Base-by-base conservation (phyloP, 2,888 invertebrate genomes). In the Hyposoter dolosus region DNA sequence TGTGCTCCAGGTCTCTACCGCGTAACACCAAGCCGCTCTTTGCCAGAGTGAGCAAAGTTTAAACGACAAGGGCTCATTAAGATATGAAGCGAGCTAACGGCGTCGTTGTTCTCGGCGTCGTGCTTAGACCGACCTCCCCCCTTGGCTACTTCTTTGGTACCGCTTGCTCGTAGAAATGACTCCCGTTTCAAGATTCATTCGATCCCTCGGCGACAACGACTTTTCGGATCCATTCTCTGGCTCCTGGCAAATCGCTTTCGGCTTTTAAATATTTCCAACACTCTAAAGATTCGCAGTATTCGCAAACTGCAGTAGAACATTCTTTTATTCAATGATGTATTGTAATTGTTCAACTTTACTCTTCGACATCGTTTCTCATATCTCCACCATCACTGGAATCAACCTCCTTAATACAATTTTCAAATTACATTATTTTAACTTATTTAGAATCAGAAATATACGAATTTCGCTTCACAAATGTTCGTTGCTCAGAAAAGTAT, bases 61-160 rank as follows among this genome's bases (percentile, higher is more conserved):
- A 90, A 90, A 88, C 90, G 90, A 90, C 90, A 88, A 90, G 88
- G 87, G 88, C 90, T 90, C 88, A 89, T 90, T 90, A 90, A 90
- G 90, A 90, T 90, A 90, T 87, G 90, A 90, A 89, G 87, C 89
- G 87, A 85, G 87, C 88, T 87, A 89, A 89, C 89, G 87, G 86
- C 87, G 84, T 89, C 87, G 83, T 86, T 85, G 83, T 85, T 75
- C 77, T 85, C 77, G 60, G 68, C 83, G 75, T 75, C 77, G 60
- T 80, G 60, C 77, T 66, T 45, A 53, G 53, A 35, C 69, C 72
- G 50, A 60, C 32, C 28, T 35, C 81, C 28, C 28, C n/a, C 47
- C 9, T 23, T 56, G 3, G 2, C 23, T 50, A 32, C 40, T 45
- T 35, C 71, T 56, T 63, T 72, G 43, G 50, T 83, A 53, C 68